A percentile compares a stretch with the other conserved stretches of the same genome.
These are phyloP conservation scores for Rhinella marina DNA, from an alignment of 2,797 vertebrate species.

Conservation along the genomic window DNA sequence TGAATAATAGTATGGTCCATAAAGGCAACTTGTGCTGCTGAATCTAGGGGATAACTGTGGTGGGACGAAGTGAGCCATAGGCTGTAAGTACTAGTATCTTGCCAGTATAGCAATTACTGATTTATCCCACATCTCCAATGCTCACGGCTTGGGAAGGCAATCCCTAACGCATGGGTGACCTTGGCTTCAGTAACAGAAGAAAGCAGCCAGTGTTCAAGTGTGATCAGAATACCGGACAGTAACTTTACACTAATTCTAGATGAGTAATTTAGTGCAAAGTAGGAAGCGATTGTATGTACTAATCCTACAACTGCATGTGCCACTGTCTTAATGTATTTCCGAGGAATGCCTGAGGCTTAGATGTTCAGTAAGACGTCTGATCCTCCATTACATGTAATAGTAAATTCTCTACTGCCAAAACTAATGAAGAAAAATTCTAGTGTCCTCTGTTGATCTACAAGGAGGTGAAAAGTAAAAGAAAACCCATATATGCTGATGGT, in stretches of 20 bases:
- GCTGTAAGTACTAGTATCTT: not conserved
- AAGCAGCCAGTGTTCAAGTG: conserved; percentile 50
- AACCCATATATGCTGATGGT: not conserved
- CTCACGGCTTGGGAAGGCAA: not conserved
- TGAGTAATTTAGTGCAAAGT: conserved; percentile 43
- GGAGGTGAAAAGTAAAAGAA: not conserved
- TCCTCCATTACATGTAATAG: not conserved
- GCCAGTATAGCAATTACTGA: not conserved
- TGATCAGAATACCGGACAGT: conserved; percentile 29
- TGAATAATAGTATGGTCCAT: no score
- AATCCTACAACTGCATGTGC: conserved; percentile 29
- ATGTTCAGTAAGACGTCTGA: not conserved
- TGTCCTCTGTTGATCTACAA: not conserved
- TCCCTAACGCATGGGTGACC: conserved; percentile 49
- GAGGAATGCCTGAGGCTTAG: not conserved
- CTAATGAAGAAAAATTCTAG: not conserved
- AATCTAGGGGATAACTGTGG: no score
- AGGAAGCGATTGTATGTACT: conserved; percentile 51
- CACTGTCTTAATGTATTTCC: conserved; percentile 30
- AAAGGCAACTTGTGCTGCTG: no score
- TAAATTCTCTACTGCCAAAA: not conserved
- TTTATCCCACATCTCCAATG: not conserved
- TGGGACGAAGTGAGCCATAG: no score
- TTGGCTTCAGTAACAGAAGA: conserved; percentile 24
- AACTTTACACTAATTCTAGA: conserved; percentile 57